Evolutionary conservation across 1,140 invertebrate genomes (phyloP).

Genomic region (Augochlora pura): DNA sequence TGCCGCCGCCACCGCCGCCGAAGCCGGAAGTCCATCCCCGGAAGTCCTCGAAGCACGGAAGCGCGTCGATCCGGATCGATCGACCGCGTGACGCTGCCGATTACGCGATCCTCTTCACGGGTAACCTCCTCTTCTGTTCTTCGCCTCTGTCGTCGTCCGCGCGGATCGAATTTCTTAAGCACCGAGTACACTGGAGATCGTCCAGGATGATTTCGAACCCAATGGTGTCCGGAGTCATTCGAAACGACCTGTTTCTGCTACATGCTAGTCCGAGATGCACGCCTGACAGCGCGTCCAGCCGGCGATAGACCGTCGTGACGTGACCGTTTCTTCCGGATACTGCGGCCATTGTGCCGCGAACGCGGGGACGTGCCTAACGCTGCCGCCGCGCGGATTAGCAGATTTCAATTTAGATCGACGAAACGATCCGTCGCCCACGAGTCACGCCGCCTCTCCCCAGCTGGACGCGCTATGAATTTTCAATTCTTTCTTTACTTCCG

Average conservation of each 20-base stretch:
- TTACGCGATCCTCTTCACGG: background rate
- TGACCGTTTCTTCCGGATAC: no score
- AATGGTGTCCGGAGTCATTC: slow-evolving; percentile 38
- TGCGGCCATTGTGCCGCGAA: background rate
- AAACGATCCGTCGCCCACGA: slow-evolving; percentile 5
- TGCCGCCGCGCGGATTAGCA: slow-evolving; percentile 27
- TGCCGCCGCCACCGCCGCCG: no score
- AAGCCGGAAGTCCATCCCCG: no score
- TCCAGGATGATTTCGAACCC: slow-evolving; percentile 39
- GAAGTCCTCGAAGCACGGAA: background rate
- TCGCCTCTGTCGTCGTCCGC: slow-evolving; percentile 38
- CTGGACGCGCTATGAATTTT: slow-evolving; percentile 52
- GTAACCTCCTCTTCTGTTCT: no score
- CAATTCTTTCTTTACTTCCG: slow-evolving; percentile 42
- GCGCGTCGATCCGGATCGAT: background rate
- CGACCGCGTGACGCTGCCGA: background rate
- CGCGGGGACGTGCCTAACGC: slow-evolving; percentile 2
- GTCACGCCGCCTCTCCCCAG: background rate
- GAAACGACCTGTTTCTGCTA: slow-evolving; percentile 55
- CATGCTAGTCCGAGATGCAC: slow-evolving; percentile 61
- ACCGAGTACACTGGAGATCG: slow-evolving; percentile 37
- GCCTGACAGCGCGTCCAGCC: slow-evolving; percentile 37
- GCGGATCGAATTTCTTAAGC: slow-evolving; percentile 36
- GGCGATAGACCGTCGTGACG: background rate
- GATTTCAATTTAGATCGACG: slow-evolving; percentile 28